These are phyloP conservation scores for Agrotis ipsilon DNA, from an alignment of 2,888 invertebrate genomes.

Conservation along the genomic window DNA sequence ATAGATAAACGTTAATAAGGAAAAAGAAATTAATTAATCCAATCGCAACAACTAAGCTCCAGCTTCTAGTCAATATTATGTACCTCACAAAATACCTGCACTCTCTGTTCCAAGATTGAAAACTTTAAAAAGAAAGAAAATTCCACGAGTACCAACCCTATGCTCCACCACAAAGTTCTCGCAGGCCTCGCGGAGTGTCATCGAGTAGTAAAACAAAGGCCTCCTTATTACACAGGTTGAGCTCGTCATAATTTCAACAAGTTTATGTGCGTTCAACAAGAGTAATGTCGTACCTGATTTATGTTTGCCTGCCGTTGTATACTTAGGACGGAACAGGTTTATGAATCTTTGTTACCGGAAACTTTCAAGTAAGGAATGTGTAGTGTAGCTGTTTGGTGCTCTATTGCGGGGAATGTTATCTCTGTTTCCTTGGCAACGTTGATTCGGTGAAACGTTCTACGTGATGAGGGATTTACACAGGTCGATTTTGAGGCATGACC, in stretches of 20 bases:
- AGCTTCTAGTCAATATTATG: neutral
- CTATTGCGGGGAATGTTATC: slow-evolving; percentile 5
- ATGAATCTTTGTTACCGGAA: slow-evolving; percentile 63
- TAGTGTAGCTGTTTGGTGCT: slow-evolving; percentile 15
- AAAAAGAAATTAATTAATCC: neutral
- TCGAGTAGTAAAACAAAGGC: slow-evolving; percentile 71
- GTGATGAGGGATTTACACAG: too few relatives aligned
- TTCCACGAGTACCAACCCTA: slow-evolving; percentile 36
- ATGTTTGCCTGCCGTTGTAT: slow-evolving; percentile 66
- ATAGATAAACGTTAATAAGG: neutral
- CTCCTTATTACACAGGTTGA: slow-evolving; percentile 66
- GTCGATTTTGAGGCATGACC: too few relatives aligned
- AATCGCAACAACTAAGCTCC: too few relatives aligned
- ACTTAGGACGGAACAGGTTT: slow-evolving; percentile 65
- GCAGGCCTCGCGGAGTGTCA: slow-evolving; percentile 65
- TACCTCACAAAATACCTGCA: neutral
- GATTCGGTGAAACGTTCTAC: too few relatives aligned
- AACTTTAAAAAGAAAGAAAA: slow-evolving; percentile 16
- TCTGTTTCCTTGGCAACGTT: neutral
- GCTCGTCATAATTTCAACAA: slow-evolving; percentile 72
- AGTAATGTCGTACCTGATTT: slow-evolving; percentile 69
- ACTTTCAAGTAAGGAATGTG: slow-evolving; percentile 52
- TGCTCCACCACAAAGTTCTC: slow-evolving; percentile 57
- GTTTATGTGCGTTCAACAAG: slow-evolving; percentile 69
- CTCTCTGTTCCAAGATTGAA: slow-evolving; percentile 6